phyloP scores from a whole-genome alignment of 1,140 invertebrate species.

The Homalodisca vitripennis region DNA sequence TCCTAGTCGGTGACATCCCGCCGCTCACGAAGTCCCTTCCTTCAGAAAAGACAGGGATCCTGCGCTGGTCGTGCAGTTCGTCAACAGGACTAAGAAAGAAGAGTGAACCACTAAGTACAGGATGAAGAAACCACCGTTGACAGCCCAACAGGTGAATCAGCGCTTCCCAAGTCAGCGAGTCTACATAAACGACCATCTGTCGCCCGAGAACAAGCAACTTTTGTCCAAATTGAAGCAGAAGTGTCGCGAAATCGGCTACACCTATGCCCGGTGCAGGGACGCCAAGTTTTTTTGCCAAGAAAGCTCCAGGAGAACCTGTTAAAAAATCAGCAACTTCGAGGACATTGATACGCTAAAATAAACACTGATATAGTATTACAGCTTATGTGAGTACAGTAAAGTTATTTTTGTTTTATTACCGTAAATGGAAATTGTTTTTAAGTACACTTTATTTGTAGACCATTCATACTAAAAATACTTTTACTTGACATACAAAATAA shows the following conservation, averaged over 20 bases:
- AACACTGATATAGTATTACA: not conserved
- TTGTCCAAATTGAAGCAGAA: not conserved
- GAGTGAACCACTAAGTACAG: not conserved
- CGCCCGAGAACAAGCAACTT: not conserved
- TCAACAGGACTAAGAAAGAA: not conserved
- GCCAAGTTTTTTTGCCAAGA: not conserved
- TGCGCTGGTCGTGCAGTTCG: not conserved
- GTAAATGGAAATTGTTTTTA: not conserved
- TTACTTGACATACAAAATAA: not conserved
- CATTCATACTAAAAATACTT: too few species aligned
- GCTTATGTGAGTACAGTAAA: too few species aligned
- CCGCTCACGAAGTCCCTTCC: not conserved
- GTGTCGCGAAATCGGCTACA: not conserved
- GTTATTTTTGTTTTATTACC: not conserved
- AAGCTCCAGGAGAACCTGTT: too few species aligned
- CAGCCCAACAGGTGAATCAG: not conserved
- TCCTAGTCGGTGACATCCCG: not conserved
- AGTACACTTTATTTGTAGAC: not conserved
- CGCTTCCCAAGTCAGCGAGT: not conserved
- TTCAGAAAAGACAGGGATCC: not conserved
- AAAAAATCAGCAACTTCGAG: too few species aligned
- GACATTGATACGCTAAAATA: not conserved
- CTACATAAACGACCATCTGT: slow-evolving; percentile 3
- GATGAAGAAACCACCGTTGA: not conserved
- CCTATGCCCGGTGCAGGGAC: not conserved